Percentiles rank a stretch among this genome's conserved stretches.
phyloP scores from a whole-genome alignment of 2,113 vertebrate species.

The Atractosteus spatula region DNA sequence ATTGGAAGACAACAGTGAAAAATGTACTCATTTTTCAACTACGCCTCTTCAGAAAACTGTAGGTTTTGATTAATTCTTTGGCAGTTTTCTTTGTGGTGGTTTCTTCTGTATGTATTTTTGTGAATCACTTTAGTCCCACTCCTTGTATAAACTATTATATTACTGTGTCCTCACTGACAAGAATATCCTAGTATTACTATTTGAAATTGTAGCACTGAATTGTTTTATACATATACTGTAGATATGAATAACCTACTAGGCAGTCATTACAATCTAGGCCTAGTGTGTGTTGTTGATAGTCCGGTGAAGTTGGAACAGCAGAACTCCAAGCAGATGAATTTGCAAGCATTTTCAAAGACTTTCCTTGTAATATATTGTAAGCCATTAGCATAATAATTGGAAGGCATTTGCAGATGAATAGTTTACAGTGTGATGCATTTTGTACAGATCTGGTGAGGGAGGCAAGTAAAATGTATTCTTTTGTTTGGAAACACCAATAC shows the following conservation, averaged over 20 bases:
- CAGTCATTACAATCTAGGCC: constrained; percentile 41
- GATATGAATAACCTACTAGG: not conserved
- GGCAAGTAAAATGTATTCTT: not conserved
- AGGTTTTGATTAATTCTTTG: not conserved
- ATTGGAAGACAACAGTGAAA: not conserved
- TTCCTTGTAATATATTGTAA: constrained; percentile 73
- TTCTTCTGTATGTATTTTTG: not conserved
- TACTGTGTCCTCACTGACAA: too few species aligned
- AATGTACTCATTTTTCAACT: too few species aligned
- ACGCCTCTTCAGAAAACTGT: too few species aligned
- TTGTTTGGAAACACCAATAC: too few species aligned
- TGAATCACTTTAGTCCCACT: not conserved
- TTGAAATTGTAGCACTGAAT: not conserved
- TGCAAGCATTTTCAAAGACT: constrained; percentile 64
- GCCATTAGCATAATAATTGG: constrained; percentile 83
- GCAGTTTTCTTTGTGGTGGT: not conserved
- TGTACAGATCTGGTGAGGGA: constrained; percentile 33
- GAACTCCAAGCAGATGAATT: constrained; percentile 66
- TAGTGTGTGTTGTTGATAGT: constrained; percentile 55
- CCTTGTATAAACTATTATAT: not conserved
- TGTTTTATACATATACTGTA: too few species aligned
- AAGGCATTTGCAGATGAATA: constrained; percentile 78
- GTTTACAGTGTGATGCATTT: constrained; percentile 82
- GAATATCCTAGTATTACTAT: not conserved
- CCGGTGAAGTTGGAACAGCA: constrained; percentile 43